Evolutionary conservation across 1,140 invertebrate genomes (phyloP).

Genomic region (Gryllus bimaculatus): DNA sequence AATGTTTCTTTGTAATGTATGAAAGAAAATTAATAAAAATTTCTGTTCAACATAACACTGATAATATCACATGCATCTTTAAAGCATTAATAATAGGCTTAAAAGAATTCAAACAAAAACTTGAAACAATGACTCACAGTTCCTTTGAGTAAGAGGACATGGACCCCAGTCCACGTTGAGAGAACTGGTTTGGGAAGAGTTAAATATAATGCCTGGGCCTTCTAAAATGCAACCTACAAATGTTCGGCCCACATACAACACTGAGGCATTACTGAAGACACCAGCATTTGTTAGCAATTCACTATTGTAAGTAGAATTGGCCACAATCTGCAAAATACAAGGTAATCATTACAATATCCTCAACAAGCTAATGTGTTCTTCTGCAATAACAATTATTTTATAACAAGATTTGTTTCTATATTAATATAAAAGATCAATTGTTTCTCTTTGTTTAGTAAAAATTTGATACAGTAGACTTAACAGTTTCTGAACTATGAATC

Average conservation of each 20-base stretch:
- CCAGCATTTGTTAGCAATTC: conserved; percentile 58
- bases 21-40: too few relatives aligned
- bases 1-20: too few relatives aligned
- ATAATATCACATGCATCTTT: too few relatives aligned
- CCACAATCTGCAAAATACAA: conserved; percentile 46
- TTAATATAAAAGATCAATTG: too few relatives aligned
- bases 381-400: too few relatives aligned
- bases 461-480: too few relatives aligned
- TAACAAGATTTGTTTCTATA: neutral
- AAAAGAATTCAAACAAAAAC: neutral
- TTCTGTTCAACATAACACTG: too few relatives aligned
- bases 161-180: conserved; percentile 60
- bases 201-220: conserved; percentile 71
- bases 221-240: conserved; percentile 76
- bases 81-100: too few relatives aligned
- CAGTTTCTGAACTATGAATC: too few relatives aligned
- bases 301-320: conserved; percentile 68
- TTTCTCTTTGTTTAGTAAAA: too few relatives aligned
- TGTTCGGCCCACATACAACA: conserved; percentile 63
- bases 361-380: neutral
- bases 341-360: too few relatives aligned
- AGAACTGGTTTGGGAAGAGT: conserved; percentile 45
- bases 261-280: conserved; percentile 46
- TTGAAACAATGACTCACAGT: conserved; percentile 10
- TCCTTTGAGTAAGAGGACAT: conserved; percentile 47